These are phyloP conservation scores for Candidula unifasciata DNA, from an alignment of 2,888 invertebrate species.

Conservation along the genomic window DNA sequence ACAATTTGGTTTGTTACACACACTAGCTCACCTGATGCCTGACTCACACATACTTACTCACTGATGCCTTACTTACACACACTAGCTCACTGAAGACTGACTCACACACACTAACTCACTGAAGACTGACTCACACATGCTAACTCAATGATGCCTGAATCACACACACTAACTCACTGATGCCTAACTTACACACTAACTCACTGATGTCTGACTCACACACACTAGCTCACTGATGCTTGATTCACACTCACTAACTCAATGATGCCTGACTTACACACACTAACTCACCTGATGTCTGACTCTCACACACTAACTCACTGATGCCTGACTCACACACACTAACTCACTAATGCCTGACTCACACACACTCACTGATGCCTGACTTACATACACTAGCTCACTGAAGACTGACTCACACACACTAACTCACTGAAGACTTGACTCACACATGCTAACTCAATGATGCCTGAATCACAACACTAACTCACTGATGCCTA, in stretches of 20 bases:
- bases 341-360: background rate
- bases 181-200: background rate
- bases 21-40: background rate
- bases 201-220: background rate
- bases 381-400: no score
- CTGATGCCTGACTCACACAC: background rate
- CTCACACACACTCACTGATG: conserved; percentile 43
- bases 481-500: no score
- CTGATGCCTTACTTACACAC: background rate
- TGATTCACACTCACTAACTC: conserved; percentile 11
- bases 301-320: background rate
- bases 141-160: background rate
- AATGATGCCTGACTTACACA: conserved; percentile 42
- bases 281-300: no score
- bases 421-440: background rate
- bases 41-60: conserved; percentile 35
- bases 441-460: background rate
- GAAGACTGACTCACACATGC: background rate
- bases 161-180: background rate
- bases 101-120: background rate
- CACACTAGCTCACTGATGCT: background rate
- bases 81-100: no score
- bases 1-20: no score
- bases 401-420: no score
- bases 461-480: background rate